Conservation (phyloP, 1,140 invertebrate species). For the Drosophila simulans region DNA sequence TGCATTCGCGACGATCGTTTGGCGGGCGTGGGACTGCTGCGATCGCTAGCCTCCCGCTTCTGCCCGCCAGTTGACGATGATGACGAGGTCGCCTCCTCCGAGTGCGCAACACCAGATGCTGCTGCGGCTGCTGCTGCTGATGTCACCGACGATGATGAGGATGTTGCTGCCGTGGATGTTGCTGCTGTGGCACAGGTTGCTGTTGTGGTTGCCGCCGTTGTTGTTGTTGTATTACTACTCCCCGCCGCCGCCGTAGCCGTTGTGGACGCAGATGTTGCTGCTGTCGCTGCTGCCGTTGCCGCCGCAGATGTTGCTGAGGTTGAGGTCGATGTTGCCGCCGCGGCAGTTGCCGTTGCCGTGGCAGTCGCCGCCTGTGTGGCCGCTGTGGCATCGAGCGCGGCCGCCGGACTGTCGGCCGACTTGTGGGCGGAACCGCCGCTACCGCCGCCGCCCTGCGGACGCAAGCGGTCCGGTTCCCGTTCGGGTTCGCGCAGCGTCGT, state of each 20-base stretch:
- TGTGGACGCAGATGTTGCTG: conserved; percentile 26
- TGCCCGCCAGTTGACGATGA: conserved; percentile 7
- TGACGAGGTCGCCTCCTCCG: conserved; percentile 37
- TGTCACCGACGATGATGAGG: conserved; percentile 26
- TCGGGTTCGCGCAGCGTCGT: conserved; percentile 85
- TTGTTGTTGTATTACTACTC: conserved; percentile 19
- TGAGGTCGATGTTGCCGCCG: conserved; percentile 46
- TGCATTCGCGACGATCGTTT: conserved; percentile 50
- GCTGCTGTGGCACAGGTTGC: conserved; percentile 31
- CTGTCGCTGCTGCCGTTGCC: conserved; percentile 35
- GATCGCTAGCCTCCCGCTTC: conserved; percentile 70
- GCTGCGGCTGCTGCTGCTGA: conserved; percentile 9
- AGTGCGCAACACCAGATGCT: conserved; percentile 4
- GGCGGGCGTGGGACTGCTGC: conserved; percentile 79
- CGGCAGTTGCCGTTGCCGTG: conserved; percentile 34
- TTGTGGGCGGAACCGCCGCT: conserved; percentile 56
- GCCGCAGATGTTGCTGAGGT: conserved; percentile 33
- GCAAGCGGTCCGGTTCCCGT: conserved; percentile 81
- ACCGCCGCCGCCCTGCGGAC: conserved; percentile 73
- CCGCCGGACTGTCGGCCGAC: conserved; percentile 57
- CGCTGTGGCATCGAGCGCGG: conserved; percentile 52
- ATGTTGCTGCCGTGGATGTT: conserved; percentile 29
- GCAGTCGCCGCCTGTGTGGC: conserved; percentile 35
- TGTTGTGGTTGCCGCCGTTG: conserved; percentile 22
- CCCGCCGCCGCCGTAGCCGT: conserved; percentile 33